Evolutionary conservation across 2,888 invertebrate genomes (phyloP), one percentile per base, ranked within the genome.

Genomic region (Agrotis puta): DNA sequence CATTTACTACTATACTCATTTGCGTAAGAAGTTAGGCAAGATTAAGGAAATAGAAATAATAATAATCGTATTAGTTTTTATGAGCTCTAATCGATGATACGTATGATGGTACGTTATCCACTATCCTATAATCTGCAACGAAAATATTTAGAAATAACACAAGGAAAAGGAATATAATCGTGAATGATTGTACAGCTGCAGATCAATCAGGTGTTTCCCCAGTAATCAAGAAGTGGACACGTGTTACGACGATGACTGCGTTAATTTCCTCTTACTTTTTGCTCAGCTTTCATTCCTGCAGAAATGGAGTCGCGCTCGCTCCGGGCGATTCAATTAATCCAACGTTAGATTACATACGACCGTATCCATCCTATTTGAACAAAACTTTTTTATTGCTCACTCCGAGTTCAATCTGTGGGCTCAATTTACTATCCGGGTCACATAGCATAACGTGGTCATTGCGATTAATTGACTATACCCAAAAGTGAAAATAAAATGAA

Each of bases 321-420:
- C 79, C 82, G 79, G 86, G 90, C 89, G 85, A 89, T 92, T 92
- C 89, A 92, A 92, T 93, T 92, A 92, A 90, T 88, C 84, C 86
- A 66, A 88, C 82, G 88, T 88, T 90, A 89, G 87, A 89, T 91
- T 92, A 89, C 87, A 83, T 84, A 87, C 86, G 74, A 76, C 77
- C 73, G 79, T 85, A 85, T 85, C 85, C 83, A 80, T 85, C 69
- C 68, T 59, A 74, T 74, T 77, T 73, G 72, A 68, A 82, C 72
- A 84, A 83, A 85, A 85, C 78, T 86, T 89, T 90, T 89, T 89
- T 88, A 84, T 84, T 84, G 79, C 83, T 67, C 81, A 83, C 80
- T 82, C 79, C 79, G 82, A 82, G 71, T 78, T 79, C 70, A 82
- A 84, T 82, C 85, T 83, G 81, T 83, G 69, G 69, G 80, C 88